phyloP scores from a whole-genome alignment of 2,113 vertebrate species.

The Glareola pratincola region DNA sequence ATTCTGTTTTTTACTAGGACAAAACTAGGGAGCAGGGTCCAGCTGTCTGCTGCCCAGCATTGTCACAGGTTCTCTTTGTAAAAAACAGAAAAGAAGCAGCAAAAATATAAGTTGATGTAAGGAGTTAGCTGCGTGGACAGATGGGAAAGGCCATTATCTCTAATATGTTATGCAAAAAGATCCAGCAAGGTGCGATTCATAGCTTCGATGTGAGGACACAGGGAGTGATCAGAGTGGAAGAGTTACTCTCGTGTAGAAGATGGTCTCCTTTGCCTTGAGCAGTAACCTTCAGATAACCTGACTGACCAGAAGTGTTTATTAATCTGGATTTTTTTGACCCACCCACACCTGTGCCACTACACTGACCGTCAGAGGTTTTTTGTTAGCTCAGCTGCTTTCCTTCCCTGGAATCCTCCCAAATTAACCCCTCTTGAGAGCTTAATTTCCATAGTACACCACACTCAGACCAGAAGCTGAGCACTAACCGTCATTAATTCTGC shows the following conservation, averaged over 20 bases:
- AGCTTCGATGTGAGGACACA: not conserved
- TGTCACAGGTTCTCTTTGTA: not conserved
- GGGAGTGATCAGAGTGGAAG: not conserved
- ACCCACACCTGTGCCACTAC: not conserved
- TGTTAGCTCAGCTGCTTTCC: not conserved
- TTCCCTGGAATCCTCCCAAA: not conserved
- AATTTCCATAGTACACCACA: not conserved
- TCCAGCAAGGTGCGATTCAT: not conserved
- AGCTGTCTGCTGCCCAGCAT: not conserved
- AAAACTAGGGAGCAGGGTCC: not conserved
- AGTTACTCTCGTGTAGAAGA: not conserved
- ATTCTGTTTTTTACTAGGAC: not conserved
- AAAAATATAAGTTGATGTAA: not conserved
- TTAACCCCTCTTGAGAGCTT: not conserved
- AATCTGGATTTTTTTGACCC: not conserved
- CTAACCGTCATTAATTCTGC: not conserved
- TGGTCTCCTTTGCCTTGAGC: not conserved
- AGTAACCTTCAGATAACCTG: not conserved
- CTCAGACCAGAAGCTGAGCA: not conserved
- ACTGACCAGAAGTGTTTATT: not conserved
- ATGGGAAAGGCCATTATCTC: not conserved
- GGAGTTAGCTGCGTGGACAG: not conserved
- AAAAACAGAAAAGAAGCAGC: not conserved
- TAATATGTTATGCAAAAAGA: accelerated
- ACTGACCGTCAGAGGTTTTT: not conserved